Evolutionary conservation across 2,888 invertebrate species (phyloP).

Genomic region (Metopia argyrocephala): DNA sequence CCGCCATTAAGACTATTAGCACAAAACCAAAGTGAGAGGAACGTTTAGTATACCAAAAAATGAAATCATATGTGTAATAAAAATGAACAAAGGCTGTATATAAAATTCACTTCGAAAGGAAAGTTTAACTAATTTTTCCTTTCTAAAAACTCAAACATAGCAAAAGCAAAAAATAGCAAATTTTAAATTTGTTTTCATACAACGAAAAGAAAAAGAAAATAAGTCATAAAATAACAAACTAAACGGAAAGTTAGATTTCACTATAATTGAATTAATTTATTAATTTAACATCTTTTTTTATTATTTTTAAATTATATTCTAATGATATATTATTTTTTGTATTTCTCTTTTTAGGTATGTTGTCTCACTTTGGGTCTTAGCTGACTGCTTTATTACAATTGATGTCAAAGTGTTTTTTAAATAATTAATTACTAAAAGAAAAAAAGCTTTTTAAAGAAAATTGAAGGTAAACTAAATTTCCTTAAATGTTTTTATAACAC

Average conservation of each 20-base stretch:
- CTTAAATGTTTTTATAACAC: slow-evolving; percentile 9
- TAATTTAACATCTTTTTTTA: background rate
- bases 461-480: slow-evolving; percentile 58
- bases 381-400: slow-evolving; percentile 7
- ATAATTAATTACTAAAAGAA: slow-evolving; percentile 8
- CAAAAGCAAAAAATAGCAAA: slow-evolving; percentile 19
- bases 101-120: slow-evolving; percentile 10
- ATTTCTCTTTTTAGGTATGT: slow-evolving; percentile 47
- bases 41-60: slow-evolving; percentile 21
- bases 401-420: slow-evolving; percentile 15
- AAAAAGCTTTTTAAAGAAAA: slow-evolving; percentile 15
- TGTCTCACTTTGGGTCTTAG: background rate
- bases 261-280: background rate
- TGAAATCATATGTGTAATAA: slow-evolving; percentile 1
- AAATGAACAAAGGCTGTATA: background rate
- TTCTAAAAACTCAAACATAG: no score
- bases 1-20: background rate
- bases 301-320: slow-evolving; percentile 21
- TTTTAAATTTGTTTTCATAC: background rate
- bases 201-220: slow-evolving; percentile 4
- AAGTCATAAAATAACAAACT: background rate
- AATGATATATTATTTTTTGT: background rate
- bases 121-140: slow-evolving; percentile 50
- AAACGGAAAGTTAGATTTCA: background rate
- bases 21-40: slow-evolving; percentile 45